Conservation (phyloP, 2,888 invertebrate genomes). For the Drosophila yooni region DNA sequence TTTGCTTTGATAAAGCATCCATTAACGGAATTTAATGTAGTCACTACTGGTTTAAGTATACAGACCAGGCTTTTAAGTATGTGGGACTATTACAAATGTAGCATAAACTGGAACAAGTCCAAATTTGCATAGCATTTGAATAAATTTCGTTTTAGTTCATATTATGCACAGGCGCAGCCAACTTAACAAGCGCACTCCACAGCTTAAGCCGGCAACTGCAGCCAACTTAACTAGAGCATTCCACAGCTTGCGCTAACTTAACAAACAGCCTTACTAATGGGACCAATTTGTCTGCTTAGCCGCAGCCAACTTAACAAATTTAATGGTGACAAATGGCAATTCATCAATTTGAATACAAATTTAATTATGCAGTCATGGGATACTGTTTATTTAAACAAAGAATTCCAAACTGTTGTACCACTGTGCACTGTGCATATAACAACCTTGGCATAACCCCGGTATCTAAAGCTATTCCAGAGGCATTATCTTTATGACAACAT, state of each 20-base stretch:
- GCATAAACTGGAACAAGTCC: not conserved
- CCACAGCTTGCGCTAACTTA: not conserved
- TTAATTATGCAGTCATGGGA: not conserved
- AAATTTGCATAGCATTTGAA: constrained; percentile 1
- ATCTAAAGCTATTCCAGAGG: constrained; percentile 36
- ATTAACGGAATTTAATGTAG: constrained; percentile 6
- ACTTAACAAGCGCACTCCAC: not conserved
- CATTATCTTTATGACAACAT: constrained; percentile 39
- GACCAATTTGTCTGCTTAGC: not conserved
- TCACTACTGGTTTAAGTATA: constrained; percentile 3
- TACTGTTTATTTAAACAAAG: constrained; percentile 11
- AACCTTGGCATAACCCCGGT: constrained; percentile 29
- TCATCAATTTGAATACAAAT: not conserved
- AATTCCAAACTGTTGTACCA: constrained; percentile 25
- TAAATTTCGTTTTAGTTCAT: not conserved
- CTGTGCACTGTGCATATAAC: constrained; percentile 44
- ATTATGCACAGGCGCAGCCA: not conserved
- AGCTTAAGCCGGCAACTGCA: not conserved
- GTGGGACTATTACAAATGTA: not conserved
- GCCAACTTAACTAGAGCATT: constrained; percentile 17
- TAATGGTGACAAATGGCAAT: not conserved
- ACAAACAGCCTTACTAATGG: not conserved
- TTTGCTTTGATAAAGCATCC: not conserved
- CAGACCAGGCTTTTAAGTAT: not conserved
- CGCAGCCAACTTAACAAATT: constrained; percentile 11